phyloP scores from a whole-genome alignment of 2,888 invertebrate species.

The Romanomermis culicivorax region DNA sequence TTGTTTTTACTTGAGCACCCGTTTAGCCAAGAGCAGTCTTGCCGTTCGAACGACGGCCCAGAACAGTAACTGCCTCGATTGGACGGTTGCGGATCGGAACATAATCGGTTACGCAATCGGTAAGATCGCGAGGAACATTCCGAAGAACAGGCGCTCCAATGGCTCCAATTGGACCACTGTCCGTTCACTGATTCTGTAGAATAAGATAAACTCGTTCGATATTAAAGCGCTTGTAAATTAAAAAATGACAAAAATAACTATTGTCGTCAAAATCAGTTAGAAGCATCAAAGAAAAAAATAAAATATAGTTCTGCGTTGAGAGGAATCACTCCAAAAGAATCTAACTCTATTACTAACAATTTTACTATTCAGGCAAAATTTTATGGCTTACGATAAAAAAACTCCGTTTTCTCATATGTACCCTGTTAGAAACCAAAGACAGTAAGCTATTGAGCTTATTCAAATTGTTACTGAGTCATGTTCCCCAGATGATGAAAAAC shows the following conservation, averaged over 20 bases:
- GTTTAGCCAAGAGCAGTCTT: slow-evolving; percentile 18
- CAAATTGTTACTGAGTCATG: too few relatives aligned
- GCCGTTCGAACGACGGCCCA: slow-evolving; percentile 26
- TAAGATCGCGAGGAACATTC: slow-evolving; percentile 13
- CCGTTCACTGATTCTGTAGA: slow-evolving; percentile 16
- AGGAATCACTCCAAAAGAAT: too few relatives aligned
- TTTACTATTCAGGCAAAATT: too few relatives aligned
- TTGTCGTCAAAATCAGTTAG: background rate
- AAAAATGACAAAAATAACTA: background rate
- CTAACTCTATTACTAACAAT: too few relatives aligned
- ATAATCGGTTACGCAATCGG: slow-evolving; percentile 26
- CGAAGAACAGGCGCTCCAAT: slow-evolving; percentile 22
- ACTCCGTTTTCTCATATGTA: too few relatives aligned
- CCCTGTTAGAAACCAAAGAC: too few relatives aligned
- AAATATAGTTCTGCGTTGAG: background rate
- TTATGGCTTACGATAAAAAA: too few relatives aligned
- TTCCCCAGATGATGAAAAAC: too few relatives aligned
- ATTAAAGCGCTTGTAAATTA: background rate
- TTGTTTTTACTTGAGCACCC: slow-evolving; percentile 13
- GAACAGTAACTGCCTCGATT: slow-evolving; percentile 26
- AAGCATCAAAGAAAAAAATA: background rate
- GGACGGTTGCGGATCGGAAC: slow-evolving; percentile 23
- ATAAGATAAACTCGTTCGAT: background rate
- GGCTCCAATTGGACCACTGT: slow-evolving; percentile 22
- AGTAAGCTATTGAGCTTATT: too few relatives aligned